Evolutionary conservation across 2,797 vertebrate genomes (phyloP), one percentile per base, ranked within the genome.

Genomic region (Toxotes lorentzi): DNA sequence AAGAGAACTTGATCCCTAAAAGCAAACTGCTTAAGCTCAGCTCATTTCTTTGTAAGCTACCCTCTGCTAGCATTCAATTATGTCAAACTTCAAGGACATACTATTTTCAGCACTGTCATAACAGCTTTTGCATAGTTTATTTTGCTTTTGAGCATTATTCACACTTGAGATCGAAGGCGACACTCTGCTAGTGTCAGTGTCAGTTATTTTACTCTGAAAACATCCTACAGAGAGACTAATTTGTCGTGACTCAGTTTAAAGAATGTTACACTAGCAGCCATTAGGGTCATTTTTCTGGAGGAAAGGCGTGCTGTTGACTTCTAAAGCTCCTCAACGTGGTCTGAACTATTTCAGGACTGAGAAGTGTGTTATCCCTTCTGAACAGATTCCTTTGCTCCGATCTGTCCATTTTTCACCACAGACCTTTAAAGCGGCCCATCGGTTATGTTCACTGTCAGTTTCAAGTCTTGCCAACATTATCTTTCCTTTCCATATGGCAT

Each of bases 391-490:
- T 67, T 40, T 30, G 24, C 19, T 24, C 21, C 23, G 63, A 2
- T 45, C 59, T 79, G 53, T 48, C 63, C 13, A 19, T 5, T 32
- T 45, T 61, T 19, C 23, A 32, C 30, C 30, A 21, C 30, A 23
- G 30, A 23, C 62, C 50, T 57, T 43, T 27, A 13, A 13, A 45
- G 56, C 4, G 0, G 6, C 27, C 58, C 63, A 53, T 71, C 74
- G 19, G 35, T 73, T 77, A 11, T 58, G 7, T 59, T 79, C 50
- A 14, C 47, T 41, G 40, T 48, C 34, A 56, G 56, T 45, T 63
- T 78, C 16, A 30, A 78, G 54, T 54, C 58, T 61, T 70, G 54
- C 70, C 85, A 85, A 45, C 51, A 23, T 50, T 35, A 62, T 50
- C 27, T 70, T 79, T 70, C 27, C 50, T 76, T 65, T 81, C 51